phyloP scores from a whole-genome alignment of 2,888 invertebrate species.

The Cheilosia pagana region DNA sequence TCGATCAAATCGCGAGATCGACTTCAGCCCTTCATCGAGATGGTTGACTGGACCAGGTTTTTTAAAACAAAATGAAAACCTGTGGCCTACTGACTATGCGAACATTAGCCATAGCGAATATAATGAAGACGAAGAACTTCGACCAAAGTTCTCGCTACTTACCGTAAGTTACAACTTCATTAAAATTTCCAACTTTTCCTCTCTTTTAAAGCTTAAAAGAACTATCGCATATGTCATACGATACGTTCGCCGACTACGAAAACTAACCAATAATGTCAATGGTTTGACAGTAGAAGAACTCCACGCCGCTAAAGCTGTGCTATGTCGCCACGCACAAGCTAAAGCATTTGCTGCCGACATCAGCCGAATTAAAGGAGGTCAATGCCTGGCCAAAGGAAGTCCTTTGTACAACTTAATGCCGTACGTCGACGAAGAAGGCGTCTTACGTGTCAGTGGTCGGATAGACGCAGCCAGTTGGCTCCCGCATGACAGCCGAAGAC shows the following conservation, averaged over 20 bases:
- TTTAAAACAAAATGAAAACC: background rate
- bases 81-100: background rate
- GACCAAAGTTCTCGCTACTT: background rate
- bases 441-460: slow-evolving; percentile 1
- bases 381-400: slow-evolving; percentile 3
- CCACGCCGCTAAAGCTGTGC: background rate
- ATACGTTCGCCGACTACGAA: slow-evolving; percentile 9
- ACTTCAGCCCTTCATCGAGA: slow-evolving; percentile 11
- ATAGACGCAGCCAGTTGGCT: too few species aligned
- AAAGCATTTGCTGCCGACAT: slow-evolving; percentile 23
- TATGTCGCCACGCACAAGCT: slow-evolving; percentile 9
- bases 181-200: slow-evolving; percentile 27
- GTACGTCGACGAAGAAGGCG: too few species aligned
- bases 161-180: slow-evolving; percentile 12
- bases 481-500: too few species aligned
- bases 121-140: slow-evolving; percentile 12
- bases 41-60: slow-evolving; percentile 45
- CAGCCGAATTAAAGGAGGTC: background rate
- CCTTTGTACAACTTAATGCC: too few species aligned
- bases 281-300: slow-evolving; percentile 20
- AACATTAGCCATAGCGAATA: background rate
- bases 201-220: slow-evolving; percentile 26
- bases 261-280: background rate
- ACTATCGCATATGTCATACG: slow-evolving; percentile 46
- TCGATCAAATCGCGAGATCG: slow-evolving; percentile 36